phyloP scores from a whole-genome alignment of 2,113 vertebrate genomes.

The Manacus vitellinus region DNA sequence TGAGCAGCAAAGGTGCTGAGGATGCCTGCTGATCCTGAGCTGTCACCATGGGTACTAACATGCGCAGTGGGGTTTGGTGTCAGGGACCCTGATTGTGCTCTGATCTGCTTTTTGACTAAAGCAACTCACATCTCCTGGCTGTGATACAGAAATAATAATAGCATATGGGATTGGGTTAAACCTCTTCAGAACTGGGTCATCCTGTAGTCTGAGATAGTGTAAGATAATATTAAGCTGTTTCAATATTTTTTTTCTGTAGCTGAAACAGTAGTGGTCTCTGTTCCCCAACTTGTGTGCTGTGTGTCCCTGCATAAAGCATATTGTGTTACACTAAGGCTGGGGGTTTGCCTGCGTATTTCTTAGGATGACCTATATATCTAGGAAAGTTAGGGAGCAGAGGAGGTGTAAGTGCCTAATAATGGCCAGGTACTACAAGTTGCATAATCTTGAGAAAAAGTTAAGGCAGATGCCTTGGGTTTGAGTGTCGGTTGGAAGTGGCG shows the following conservation, averaged over 20 bases:
- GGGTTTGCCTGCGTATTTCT: background rate
- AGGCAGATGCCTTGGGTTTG: background rate
- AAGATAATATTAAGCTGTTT: background rate
- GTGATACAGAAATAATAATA: background rate
- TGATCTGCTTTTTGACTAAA: background rate
- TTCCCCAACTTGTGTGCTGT: accelerated
- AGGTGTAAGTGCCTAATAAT: background rate
- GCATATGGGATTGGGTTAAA: background rate
- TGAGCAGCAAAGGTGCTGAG: background rate
- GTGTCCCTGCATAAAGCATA: background rate
- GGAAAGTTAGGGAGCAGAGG: background rate
- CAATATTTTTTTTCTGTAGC: background rate
- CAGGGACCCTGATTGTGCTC: background rate
- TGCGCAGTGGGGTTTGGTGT: accelerated
- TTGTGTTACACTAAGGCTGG: accelerated
- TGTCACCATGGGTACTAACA: accelerated
- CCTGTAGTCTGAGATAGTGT: background rate
- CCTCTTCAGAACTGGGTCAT: background rate
- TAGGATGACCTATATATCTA: background rate
- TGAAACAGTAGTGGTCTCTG: background rate
- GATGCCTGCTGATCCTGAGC: background rate
- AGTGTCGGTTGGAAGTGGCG: background rate
- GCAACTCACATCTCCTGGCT: background rate
- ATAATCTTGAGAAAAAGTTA: background rate
- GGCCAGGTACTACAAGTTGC: background rate